Base-by-base conservation (phyloP, 2,888 invertebrate genomes). In the Amiota communis region DNA sequence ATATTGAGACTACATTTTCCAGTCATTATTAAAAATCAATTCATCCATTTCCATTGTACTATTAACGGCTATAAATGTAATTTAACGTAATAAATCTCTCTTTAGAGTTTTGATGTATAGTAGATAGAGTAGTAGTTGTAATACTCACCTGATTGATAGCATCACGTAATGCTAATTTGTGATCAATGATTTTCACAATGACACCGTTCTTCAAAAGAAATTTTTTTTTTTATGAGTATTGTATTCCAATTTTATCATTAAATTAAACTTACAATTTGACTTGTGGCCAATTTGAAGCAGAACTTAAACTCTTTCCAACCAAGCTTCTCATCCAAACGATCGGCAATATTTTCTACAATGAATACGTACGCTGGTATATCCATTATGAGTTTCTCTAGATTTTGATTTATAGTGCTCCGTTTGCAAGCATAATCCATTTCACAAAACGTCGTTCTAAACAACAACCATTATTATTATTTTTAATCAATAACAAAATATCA, bases 241-340 rank as follows among this genome's bases (percentile, higher is more conserved):
- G 15, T 9, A 46, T 11, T 13, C 10, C 36, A 17, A 8, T 65
- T 57, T 17, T 36, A 36, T 36, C 36, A 36, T n/a, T 46, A 69
- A 56, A n/a, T 13, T 64, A 13, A 71, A 90, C 92, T 90, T 89
- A 93, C 93, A 80, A 93, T 92, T 92, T 93, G 93, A 76, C 93
- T 93, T 36, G 92, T 92, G 46, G 91, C 92, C 63, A 92, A 89
- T 88, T 92, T 92, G 78, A 93, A 92, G 80, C 92, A 92, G 86
- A 92, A 92, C 81, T 92, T 92, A 82, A 92, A 92, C 80, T 92
- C 92, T 72, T 91, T 90, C 92, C 92, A 92, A 75, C 92, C 92
- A 72, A 92, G 88, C 81, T 92, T 92, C 76, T 93, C 93, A 81
- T 93, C 93, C 77, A 93, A 90, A 17, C 92, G 92, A 75, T 91